These are phyloP conservation scores for Drosophila niveifrons DNA, from an alignment of 2,888 invertebrate genomes.

Conservation along the genomic window DNA sequence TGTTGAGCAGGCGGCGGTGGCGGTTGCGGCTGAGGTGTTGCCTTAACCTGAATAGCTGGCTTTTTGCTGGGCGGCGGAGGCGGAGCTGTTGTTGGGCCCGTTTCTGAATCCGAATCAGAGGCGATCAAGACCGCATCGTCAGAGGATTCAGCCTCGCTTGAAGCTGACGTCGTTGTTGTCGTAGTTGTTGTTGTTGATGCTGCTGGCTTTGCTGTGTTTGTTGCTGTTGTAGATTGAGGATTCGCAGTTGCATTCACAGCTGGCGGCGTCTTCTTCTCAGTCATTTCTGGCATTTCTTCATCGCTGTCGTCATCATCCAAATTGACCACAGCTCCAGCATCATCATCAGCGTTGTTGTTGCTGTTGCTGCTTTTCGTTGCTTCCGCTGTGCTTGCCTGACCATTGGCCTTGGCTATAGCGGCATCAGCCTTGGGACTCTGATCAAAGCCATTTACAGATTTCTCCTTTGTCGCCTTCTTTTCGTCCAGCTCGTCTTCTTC, in stretches of 20 bases:
- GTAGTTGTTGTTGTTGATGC: not conserved
- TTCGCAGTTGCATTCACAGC: conserved; percentile 11
- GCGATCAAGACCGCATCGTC: conserved; percentile 84
- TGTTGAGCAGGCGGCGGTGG: conserved; percentile 27
- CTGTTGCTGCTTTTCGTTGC: conserved; percentile 19
- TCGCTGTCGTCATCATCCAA: conserved; percentile 82
- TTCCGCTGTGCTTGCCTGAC: conserved; percentile 60
- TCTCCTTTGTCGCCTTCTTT: conserved; percentile 44
- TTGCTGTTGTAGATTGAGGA: not conserved
- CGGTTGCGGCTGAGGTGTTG: conserved; percentile 29
- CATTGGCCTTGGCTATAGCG: conserved; percentile 56
- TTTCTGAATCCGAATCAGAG: conserved; percentile 82
- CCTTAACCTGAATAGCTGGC: conserved; percentile 17
- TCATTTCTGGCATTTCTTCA: conserved; percentile 68
- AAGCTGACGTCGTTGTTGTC: conserved; percentile 12
- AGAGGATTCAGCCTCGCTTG: conserved; percentile 71
- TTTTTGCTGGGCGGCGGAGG: conserved; percentile 41
- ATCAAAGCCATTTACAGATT: conserved; percentile 61
- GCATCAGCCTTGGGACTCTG: conserved; percentile 48
- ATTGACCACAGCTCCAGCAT: conserved; percentile 70
- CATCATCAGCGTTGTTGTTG: conserved; percentile 30
- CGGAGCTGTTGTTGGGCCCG: conserved; percentile 33
- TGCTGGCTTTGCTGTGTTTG: not conserved
- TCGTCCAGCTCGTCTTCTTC: conserved; percentile 43
- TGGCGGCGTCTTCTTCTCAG: conserved; percentile 17